A percentile compares a stretch with the other conserved stretches of the same genome.
Conservation (phyloP, 1,140 invertebrate species). For the Manduca sexta region DNA sequence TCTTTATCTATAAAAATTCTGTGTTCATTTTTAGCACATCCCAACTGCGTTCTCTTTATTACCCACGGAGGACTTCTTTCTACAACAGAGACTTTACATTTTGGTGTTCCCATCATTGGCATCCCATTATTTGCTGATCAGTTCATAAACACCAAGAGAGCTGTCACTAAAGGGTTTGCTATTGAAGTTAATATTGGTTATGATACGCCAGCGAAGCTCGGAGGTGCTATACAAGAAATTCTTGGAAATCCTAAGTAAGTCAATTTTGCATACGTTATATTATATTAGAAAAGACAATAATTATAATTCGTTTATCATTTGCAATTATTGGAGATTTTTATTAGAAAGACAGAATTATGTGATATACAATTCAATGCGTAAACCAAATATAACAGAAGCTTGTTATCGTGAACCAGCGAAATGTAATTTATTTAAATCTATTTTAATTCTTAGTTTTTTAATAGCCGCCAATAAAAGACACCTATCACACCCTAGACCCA, state of each 20-base stretch:
- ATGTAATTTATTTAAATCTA: too few species aligned
- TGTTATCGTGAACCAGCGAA: too few species aligned
- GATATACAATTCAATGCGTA: too few species aligned
- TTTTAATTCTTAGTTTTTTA: too few species aligned
- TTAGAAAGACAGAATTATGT: too few species aligned
- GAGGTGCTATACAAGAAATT: slow-evolving; percentile 26
- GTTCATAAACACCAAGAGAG: slow-evolving; percentile 58
- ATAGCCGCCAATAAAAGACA: too few species aligned
- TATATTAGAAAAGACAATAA: neutral
- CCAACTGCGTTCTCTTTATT: slow-evolving; percentile 78
- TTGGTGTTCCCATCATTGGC: slow-evolving; percentile 78
- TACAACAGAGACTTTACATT: slow-evolving; percentile 77
- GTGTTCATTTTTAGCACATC: slow-evolving; percentile 76
- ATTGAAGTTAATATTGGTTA: slow-evolving; percentile 19
- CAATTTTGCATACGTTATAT: neutral
- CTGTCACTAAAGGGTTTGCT: slow-evolving; percentile 30
- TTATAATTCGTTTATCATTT: too few species aligned
- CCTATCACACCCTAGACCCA: too few species aligned
- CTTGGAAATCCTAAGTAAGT: slow-evolving; percentile 16
- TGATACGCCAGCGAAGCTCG: slow-evolving; percentile 17
- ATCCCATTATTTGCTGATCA: slow-evolving; percentile 81
- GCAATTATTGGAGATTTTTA: too few species aligned
- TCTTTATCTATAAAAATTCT: neutral
- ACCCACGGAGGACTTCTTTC: slow-evolving; percentile 82
- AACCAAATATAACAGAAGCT: too few species aligned